A percentile compares a stretch with the other conserved stretches of the same genome.
Conservation (phyloP, 2,797 vertebrate genomes). For the Chaenodraco wilsoni region DNA sequence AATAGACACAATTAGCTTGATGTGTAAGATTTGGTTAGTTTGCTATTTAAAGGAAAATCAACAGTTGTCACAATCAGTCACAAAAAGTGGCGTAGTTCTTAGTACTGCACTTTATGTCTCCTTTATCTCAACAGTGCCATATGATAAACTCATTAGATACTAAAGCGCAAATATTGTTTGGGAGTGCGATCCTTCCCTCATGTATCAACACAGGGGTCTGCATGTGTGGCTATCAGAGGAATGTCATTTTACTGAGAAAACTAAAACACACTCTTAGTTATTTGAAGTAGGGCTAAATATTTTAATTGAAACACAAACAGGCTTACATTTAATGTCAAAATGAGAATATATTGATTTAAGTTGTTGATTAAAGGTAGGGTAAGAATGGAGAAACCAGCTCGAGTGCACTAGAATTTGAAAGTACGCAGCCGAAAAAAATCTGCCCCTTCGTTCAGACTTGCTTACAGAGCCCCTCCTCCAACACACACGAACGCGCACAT, state of each 20-base stretch:
- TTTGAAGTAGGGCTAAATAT: neutral
- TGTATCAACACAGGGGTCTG: neutral
- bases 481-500: too few species aligned
- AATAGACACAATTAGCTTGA: neutral
- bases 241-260: neutral
- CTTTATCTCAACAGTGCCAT: neutral
- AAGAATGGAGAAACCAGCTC: too few species aligned
- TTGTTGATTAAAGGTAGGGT: neutral
- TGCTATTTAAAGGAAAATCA: neutral
- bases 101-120: neutral
- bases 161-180: neutral
- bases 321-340: neutral
- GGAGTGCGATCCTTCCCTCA: too few species aligned
- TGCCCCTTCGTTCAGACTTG: too few species aligned
- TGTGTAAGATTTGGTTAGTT: neutral
- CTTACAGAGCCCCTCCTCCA: too few species aligned
- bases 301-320: neutral
- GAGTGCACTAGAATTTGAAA: too few species aligned
- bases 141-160: neutral
- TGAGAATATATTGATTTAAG: neutral
- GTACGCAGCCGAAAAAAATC: too few species aligned
- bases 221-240: neutral
- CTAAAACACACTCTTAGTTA: neutral
- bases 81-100: neutral
- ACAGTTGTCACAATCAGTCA: neutral